phyloP scores from a whole-genome alignment of 2,113 vertebrate genomes.

The Campylomormyrus tamandua region DNA sequence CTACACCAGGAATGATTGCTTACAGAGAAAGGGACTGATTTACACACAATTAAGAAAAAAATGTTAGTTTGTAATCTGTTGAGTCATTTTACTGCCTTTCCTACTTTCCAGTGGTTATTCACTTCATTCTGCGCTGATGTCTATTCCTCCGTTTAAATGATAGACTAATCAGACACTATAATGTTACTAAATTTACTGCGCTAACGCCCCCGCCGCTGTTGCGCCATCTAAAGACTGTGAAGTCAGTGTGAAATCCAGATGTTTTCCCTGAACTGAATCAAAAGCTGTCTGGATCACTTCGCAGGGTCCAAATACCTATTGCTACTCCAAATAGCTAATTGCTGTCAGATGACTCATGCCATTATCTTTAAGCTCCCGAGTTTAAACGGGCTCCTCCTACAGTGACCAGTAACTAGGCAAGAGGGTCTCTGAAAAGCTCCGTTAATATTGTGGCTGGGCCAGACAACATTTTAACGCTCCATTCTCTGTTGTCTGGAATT shows the following conservation, averaged over 20 bases:
- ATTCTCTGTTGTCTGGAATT: not conserved
- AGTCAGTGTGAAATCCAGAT: not conserved
- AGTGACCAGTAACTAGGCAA: not conserved
- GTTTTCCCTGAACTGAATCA: not conserved
- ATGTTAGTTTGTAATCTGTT: not conserved
- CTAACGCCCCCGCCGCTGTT: not conserved
- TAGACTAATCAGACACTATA: not conserved
- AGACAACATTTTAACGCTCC: not conserved
- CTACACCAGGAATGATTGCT: not conserved
- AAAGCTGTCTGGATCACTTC: not conserved
- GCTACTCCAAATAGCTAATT: not conserved
- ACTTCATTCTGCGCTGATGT: not conserved
- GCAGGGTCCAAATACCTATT: not conserved
- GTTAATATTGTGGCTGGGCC: not conserved
- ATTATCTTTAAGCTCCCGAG: not conserved
- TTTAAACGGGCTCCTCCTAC: not conserved
- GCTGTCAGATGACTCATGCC: not conserved
- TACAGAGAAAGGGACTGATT: not conserved
- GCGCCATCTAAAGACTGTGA: not conserved
- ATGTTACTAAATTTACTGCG: not conserved
- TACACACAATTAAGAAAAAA: not conserved
- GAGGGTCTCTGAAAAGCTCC: not conserved
- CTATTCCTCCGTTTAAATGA: not conserved
- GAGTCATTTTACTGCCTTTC: not conserved
- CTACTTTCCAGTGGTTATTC: not conserved